These are phyloP conservation scores for Phoeniculus purpureus DNA, from an alignment of 2,797 vertebrate genomes.

Conservation along the genomic window DNA sequence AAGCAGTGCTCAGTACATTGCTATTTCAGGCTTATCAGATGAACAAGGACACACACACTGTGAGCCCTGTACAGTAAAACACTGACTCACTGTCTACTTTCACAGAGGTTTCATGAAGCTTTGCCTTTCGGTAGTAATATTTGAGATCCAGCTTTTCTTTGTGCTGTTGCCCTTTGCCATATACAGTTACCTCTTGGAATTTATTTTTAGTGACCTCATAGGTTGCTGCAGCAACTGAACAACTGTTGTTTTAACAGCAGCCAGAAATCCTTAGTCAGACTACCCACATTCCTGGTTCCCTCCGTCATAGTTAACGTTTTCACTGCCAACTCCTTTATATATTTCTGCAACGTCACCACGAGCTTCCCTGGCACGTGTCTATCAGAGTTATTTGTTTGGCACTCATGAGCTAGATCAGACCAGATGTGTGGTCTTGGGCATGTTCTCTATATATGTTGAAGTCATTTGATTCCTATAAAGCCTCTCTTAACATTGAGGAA, in stretches of 20 bases:
- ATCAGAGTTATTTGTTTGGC: neutral
- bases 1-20: neutral
- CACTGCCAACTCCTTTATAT: neutral
- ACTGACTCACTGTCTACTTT: neutral
- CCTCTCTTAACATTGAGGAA: neutral
- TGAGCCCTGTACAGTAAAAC: neutral
- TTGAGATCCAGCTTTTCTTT: constrained; percentile 25
- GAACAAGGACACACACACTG: neutral
- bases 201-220: constrained; percentile 77
- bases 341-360: neutral
- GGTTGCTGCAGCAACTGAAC: constrained; percentile 69
- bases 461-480: neutral
- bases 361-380: neutral
- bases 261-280: constrained; percentile 58
- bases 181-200: constrained; percentile 65
- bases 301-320: constrained; percentile 37
- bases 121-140: neutral
- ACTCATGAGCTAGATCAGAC: neutral
- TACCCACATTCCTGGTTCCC: constrained; percentile 38
- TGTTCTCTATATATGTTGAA: neutral
- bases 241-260: constrained; percentile 67
- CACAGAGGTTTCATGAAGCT: neutral
- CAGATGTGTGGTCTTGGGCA: neutral
- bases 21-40: neutral
- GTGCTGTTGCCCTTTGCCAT: constrained; percentile 62